Base-by-base conservation (phyloP, 1,140 invertebrate species). In the Drosophila persimilis region DNA sequence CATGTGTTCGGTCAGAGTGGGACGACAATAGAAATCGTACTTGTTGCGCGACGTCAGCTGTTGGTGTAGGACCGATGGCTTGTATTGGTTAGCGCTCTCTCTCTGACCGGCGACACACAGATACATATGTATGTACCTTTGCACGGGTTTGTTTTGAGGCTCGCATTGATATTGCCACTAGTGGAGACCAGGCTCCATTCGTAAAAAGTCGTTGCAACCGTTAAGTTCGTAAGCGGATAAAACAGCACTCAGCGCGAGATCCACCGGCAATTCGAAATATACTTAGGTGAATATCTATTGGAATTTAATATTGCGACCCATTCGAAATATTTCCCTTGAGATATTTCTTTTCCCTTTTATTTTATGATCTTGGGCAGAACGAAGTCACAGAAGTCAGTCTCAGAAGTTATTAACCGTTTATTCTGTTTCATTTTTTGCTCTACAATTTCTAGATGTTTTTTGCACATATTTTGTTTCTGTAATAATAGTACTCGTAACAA, bases 241-340 rank as follows among this genome's bases (percentile, higher is more conserved):
- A 56, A 20, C 24, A 48, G 35, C 26, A 26, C 13, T 51, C 8
- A 3, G 22, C 22, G 51, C 48, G 26, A 7, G 13, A 31, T 56
- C 11, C 35, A 13, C 11, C 11, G 35, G 13, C 35, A 11, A 39
- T 39, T 44, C 8, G 0, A 43, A 35, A 50, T 31, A 7, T 39
- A 5, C 17, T 31, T 50, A 86, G 80, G 80, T 86, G 77, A 85
- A 85, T 85, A 86, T 80, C 58, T 41, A 45, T 22, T n/a, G 52
- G 24, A 57, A 35, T 13, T 5, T 46, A 45, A 45, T 31, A 53
- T 39, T 48, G 6, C 22, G 24, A 35, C 2, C 26, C 29, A 43
- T 59, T 43, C 45, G 7, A 53, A 51, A 48, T 39, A 53, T 50
- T 60, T 63, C 24, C 45, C 20, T 31, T 7, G n/a, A 35, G 46